A percentile compares a stretch with the other conserved stretches of the same genome.
Conservation (phyloP, 2,113 vertebrate genomes). For the Bos javanicus region DNA sequence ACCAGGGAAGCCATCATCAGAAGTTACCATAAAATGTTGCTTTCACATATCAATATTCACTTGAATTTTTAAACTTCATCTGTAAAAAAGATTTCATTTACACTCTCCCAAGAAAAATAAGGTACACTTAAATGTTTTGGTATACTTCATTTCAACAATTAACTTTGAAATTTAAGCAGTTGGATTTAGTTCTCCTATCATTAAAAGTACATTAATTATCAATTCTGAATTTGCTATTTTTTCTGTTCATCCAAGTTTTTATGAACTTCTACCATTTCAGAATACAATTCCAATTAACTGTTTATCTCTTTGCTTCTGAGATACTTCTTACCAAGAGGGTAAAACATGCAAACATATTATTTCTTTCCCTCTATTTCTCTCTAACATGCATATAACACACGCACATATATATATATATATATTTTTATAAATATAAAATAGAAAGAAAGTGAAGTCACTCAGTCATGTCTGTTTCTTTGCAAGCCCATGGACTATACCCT, state of each 20-base stretch:
- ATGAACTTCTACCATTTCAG: background rate
- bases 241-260: background rate
- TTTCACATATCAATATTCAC: background rate
- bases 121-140: background rate
- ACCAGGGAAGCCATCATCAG: background rate
- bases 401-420: fast-evolving
- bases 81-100: slow-evolving; percentile 11
- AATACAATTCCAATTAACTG: background rate
- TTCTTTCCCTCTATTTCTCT: background rate
- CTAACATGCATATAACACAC: background rate
- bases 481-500: background rate
- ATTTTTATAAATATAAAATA: background rate
- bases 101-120: background rate
- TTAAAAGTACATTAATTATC: background rate
- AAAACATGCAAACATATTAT: background rate
- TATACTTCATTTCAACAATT: background rate
- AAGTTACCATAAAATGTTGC: background rate
- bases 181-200: background rate
- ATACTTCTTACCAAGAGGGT: background rate
- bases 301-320: background rate
- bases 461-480: background rate
- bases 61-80: background rate
- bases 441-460: background rate
- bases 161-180: background rate
- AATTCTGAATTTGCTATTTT: background rate